Percentiles rank a stretch among this genome's conserved stretches.
Conservation (phyloP, 2,113 vertebrate species). For the Coracopsis vasa region DNA sequence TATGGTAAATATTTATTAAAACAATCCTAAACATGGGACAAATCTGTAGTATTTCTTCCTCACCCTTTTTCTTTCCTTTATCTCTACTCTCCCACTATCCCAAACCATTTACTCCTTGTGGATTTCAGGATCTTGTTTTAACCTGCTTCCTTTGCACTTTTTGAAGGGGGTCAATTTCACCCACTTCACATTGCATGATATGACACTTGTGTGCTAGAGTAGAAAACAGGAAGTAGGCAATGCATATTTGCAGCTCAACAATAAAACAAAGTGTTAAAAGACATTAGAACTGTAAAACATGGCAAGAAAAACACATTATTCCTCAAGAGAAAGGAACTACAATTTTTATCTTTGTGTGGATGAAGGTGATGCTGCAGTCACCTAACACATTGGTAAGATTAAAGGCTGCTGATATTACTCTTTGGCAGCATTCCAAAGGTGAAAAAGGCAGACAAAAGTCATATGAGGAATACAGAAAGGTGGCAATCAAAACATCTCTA, state of each 20-base stretch:
- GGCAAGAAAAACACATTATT: neutral
- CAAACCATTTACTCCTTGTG: neutral
- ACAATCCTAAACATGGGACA: neutral
- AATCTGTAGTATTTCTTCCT: neutral
- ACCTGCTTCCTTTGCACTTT: neutral
- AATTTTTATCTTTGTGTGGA: conserved; percentile 56
- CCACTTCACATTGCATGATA: neutral
- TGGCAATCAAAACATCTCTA: neutral
- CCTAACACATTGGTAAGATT: conserved; percentile 44
- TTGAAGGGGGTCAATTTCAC: neutral
- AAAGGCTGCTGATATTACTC: conserved; percentile 7
- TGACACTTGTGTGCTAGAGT: neutral
- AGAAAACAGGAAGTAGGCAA: neutral
- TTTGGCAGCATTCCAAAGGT: neutral
- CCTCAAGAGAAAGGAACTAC: neutral
- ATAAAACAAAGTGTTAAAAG: conserved; percentile 17
- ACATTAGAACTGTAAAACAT: conserved; percentile 59
- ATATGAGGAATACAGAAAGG: neutral
- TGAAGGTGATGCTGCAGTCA: conserved; percentile 60
- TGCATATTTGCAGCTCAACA: conserved; percentile 29
- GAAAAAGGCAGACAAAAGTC: neutral
- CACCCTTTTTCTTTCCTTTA: neutral
- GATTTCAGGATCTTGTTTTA: neutral
- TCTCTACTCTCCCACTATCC: neutral
- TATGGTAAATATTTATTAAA: neutral